Base-by-base conservation (phyloP, 2,888 invertebrate genomes). In the Aricia artaxerxes region DNA sequence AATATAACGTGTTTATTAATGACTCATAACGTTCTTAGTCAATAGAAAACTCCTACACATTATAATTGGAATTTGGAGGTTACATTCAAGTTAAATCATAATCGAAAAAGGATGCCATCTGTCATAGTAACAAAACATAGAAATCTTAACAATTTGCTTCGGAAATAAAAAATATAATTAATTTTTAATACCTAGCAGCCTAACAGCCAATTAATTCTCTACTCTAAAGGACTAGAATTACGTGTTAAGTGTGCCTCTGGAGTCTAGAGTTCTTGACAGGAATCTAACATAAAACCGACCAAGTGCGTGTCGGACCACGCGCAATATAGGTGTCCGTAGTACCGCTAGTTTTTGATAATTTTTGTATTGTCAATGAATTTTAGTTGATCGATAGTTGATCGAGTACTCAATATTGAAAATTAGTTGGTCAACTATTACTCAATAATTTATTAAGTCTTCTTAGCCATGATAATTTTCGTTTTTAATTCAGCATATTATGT, bases 1-100 rank as follows among this genome's bases (percentile, higher is more conserved):
- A 35, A 76, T 76, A 53, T 35, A 76, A 16, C 76, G 35, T 76
- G 76, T 76, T 57, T 57, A 35, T 75, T 76, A 35, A 57, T 76
- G 76, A 76, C 49, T 76, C 76, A 76, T 13, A 38, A 35, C 38
- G 69, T 35, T 69, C 35, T 69, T 69, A 69, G 13, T 69, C 64
- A 64, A 64, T 69, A 69, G 69, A 69, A 69, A 38, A 69, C 69
- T 35, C 69, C 69, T 69, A 69, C 69, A 35, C 69, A 35, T 69
- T 35, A 13, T 38, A 69, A 24, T 24, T 24, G 24, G 24, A 24
- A 24, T 24, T 69, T 69, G 13, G 69, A 69, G 69, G 69, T 69
- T 57, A 57, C 57, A 16, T 57, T 16, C 57, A 16, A 57, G 57
- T 57, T 69, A 38, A 69, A 69, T 35, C 69, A 69, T 69, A 69